Evolutionary conservation across 2,797 vertebrate species (phyloP).

Genomic region (Rhinophrynus dorsalis): DNA sequence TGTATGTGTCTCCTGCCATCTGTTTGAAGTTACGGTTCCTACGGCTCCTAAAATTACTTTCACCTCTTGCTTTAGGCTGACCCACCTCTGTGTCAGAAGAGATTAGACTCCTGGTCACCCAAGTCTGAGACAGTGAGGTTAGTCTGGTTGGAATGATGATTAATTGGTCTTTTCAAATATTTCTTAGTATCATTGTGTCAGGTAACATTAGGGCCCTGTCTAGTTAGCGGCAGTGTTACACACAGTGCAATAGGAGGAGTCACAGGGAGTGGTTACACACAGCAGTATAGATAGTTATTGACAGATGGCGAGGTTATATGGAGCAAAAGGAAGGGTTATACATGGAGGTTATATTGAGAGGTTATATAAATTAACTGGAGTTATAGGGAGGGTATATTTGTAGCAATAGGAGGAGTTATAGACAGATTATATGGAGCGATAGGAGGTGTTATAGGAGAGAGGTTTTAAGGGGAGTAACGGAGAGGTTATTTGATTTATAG

Average conservation of each 20-base stretch:
- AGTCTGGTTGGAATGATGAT: slow-evolving; percentile 18
- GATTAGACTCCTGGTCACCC: slow-evolving; percentile 33
- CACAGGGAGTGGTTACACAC: neutral
- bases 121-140: slow-evolving; percentile 1
- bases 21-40: slow-evolving; percentile 45
- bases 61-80: slow-evolving; percentile 44
- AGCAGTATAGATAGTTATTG: neutral
- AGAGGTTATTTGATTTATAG: too few relatives aligned
- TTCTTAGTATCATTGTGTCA: neutral
- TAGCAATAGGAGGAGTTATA: neutral
- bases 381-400: neutral
- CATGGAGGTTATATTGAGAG: too few relatives aligned
- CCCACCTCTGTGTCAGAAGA: slow-evolving; percentile 45
- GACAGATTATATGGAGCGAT: neutral
- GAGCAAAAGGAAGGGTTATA: too few relatives aligned
- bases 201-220: neutral
- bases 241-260: neutral
- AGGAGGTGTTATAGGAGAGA: too few relatives aligned
- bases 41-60: slow-evolving; percentile 28
- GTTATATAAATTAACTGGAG: neutral
- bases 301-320: neutral
- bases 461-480: too few relatives aligned
- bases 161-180: slow-evolving; percentile 12
- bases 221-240: neutral
- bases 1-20: slow-evolving; percentile 27